Conservation (phyloP, 2,113 vertebrate species). For the Forbesichthys agassizii region DNA sequence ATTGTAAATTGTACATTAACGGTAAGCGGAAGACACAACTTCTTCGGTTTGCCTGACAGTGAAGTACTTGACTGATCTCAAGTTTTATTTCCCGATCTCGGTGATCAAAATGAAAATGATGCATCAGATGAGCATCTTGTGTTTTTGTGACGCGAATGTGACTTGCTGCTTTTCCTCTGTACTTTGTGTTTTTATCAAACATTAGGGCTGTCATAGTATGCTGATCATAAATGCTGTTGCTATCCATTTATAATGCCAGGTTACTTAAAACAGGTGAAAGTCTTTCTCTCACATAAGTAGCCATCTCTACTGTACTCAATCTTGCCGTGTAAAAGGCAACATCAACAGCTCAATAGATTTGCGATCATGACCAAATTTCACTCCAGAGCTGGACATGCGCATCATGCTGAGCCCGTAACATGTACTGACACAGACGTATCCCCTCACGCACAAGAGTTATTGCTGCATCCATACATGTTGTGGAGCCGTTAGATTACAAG, state of each 20-base stretch:
- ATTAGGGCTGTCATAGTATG: conserved; percentile 68
- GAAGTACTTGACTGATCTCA: conserved; percentile 64
- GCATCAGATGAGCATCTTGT: conserved; percentile 63
- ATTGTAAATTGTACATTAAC: conserved; percentile 71
- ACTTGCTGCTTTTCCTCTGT: conserved; percentile 74
- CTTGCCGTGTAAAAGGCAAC: too few species aligned
- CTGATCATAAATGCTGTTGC: conserved; percentile 66
- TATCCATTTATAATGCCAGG: conserved; percentile 39
- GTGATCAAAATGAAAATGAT: conserved; percentile 58
- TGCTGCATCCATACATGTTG: conserved; percentile 27
- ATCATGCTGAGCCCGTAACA: conserved; percentile 9
- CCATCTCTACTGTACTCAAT: too few species aligned
- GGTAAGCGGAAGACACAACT: conserved; percentile 64
- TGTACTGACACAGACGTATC: neutral
- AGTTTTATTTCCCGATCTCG: conserved; percentile 59
- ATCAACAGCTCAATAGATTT: too few species aligned
- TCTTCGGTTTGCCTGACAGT: conserved; percentile 60
- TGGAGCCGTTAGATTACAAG: conserved; percentile 24
- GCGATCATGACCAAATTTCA: neutral
- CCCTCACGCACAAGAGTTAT: conserved; percentile 18
- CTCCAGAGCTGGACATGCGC: neutral
- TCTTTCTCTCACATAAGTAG: too few species aligned
- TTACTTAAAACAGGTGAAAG: conserved; percentile 30
- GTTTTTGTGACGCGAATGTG: conserved; percentile 68
- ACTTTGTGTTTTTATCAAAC: conserved; percentile 60